phyloP scores from a whole-genome alignment of 2,797 vertebrate species.

The Phaenicophaeus curvirostris region DNA sequence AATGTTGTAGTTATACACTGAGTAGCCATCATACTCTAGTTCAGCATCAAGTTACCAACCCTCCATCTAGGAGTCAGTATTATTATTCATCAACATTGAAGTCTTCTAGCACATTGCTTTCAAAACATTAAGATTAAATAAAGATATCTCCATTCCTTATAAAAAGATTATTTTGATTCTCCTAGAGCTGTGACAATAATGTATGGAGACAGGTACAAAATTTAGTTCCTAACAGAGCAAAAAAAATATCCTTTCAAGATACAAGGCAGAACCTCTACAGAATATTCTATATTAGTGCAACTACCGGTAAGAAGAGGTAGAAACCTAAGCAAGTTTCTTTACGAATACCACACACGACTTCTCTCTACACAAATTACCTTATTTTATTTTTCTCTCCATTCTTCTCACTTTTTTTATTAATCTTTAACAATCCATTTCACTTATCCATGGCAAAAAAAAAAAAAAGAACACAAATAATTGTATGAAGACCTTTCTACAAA shows the following conservation, averaged over 20 bases:
- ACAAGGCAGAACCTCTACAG: neutral
- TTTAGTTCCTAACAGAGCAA: neutral
- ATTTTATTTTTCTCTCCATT: neutral
- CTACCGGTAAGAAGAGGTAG: neutral
- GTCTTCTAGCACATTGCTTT: neutral
- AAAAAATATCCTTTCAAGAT: neutral
- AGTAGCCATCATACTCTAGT: neutral
- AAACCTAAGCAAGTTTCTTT: neutral
- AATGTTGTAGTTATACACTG: neutral
- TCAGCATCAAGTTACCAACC: neutral
- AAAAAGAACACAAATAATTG: neutral
- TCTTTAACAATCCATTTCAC: neutral
- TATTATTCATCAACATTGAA: neutral
- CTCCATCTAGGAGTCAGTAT: neutral
- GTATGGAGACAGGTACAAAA: neutral
- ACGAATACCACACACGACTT: neutral
- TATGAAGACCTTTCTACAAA: neutral
- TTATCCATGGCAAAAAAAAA: neutral
- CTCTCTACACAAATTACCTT: neutral
- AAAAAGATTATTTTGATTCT: neutral
- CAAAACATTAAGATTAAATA: slow-evolving; percentile 8
- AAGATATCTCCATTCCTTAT: neutral
- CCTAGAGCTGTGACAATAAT: neutral
- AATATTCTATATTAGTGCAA: neutral
- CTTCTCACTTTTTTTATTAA: neutral